Percentiles rank a stretch among this genome's conserved stretches.
These are phyloP conservation scores for Trichonephila clavipes DNA, from an alignment of 1,140 invertebrate genomes.

Conservation along the genomic window DNA sequence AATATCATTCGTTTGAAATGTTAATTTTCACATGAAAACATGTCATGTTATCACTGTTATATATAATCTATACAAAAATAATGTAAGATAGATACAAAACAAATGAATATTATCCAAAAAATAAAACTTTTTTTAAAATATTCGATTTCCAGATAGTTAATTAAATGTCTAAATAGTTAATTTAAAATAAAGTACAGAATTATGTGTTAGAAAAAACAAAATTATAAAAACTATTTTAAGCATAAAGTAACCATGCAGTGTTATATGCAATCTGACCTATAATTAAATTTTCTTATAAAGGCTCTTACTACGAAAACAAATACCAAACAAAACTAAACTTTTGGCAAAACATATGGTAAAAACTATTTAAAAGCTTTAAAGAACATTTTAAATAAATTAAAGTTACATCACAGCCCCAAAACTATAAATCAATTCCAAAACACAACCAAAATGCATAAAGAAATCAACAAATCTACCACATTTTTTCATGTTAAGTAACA, in stretches of 20 bases:
- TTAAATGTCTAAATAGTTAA: neutral
- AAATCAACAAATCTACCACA: neutral
- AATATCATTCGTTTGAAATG: no score
- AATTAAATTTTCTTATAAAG: neutral
- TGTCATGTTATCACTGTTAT: no score
- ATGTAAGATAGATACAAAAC: no score
- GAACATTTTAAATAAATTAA: neutral
- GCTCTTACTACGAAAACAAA: neutral
- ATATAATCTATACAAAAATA: no score
- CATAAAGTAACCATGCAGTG: neutral
- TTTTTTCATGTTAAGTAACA: neutral
- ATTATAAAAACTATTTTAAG: neutral
- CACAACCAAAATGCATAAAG: slow-evolving; percentile 1
- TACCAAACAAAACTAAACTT: neutral
- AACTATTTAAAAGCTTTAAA: neutral
- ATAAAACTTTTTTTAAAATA: neutral
- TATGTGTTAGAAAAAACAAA: neutral
- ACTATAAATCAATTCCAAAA: neutral
- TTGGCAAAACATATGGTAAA: neutral
- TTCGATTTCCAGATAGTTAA: neutral
- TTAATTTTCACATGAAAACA: no score
- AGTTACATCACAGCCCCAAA: neutral
- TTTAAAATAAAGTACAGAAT: neutral
- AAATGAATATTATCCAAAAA: neutral
- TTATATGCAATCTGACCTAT: neutral